Conservation (phyloP, 2,113 vertebrate species). For the Notarius lentiginosus region DNA sequence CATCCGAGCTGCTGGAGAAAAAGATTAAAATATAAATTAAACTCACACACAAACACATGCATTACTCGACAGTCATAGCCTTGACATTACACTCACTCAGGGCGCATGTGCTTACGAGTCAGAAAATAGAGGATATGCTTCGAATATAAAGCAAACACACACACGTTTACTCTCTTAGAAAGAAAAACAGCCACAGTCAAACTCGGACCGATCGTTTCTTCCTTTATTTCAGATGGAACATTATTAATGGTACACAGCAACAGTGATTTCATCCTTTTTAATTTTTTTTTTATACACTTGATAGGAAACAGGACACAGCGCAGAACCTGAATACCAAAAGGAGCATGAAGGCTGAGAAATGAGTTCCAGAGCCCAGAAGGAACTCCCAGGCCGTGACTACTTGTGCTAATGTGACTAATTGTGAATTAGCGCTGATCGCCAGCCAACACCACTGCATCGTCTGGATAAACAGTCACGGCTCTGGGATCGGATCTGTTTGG, state of each 20-base stretch:
- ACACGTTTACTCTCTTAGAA: neutral
- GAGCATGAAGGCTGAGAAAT: constrained; percentile 7
- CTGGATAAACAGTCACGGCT: constrained; percentile 6
- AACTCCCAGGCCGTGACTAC: constrained; percentile 10
- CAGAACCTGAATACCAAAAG: constrained; percentile 36
- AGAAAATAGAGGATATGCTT: constrained; percentile 13
- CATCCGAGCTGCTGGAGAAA: neutral
- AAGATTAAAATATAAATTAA: constrained; percentile 3
- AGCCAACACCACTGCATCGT: neutral
- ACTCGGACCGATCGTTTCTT: constrained; percentile 20
- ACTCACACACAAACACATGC: neutral
- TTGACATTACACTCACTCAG: constrained; percentile 21
- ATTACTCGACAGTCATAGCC: constrained; percentile 3
- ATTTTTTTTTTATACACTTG: constrained; percentile 21
- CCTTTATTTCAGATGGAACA: constrained; percentile 53
- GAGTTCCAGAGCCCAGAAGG: constrained; percentile 13
- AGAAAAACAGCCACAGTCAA: constrained; percentile 21
- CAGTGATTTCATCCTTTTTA: constrained; percentile 42
- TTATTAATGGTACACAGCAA: constrained; percentile 48
- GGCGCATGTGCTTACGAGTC: constrained; percentile 18
- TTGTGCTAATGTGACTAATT: constrained; percentile 42
- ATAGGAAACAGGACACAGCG: constrained; percentile 41
- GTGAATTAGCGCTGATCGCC: constrained; percentile 28
- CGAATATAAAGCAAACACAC: constrained; percentile 27
- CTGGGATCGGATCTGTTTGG: neutral